These are phyloP conservation scores for Gadopsis bispinosus DNA, from an alignment of 2,797 vertebrate species.

Conservation along the genomic window DNA sequence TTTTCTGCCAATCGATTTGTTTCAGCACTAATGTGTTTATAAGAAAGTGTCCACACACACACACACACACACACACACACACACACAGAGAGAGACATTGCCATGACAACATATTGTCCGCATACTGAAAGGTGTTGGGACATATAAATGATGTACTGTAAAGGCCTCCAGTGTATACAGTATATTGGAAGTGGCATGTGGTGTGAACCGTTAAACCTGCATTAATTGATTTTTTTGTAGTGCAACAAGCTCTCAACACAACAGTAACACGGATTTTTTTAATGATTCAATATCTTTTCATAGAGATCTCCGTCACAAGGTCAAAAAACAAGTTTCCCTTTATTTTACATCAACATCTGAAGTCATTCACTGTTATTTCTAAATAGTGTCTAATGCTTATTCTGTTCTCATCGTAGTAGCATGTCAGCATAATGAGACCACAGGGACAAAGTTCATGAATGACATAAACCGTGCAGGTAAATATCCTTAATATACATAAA, in stretches of 20 bases:
- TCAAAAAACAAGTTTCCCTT: background rate
- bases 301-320: background rate
- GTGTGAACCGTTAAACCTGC: no score
- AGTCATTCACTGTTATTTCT: constrained; percentile 5
- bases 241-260: background rate
- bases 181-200: no score
- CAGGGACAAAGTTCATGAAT: constrained; percentile 14
- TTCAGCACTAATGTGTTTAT: background rate
- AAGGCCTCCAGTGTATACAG: background rate
- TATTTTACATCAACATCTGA: constrained; percentile 5
- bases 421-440: constrained; percentile 19
- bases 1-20: background rate
- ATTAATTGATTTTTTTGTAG: no score
- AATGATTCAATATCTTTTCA: no score
- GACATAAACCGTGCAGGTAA: constrained; percentile 35
- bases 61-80: no score
- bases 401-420: background rate
- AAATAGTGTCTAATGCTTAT: background rate
- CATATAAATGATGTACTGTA: no score
- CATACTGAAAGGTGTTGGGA: background rate
- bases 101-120: background rate
- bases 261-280: background rate
- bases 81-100: no score
- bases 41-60: background rate
- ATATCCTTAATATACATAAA: constrained; percentile 42